Evolutionary conservation across 2,888 invertebrate species (phyloP).

Genomic region (Amiota mariae): DNA sequence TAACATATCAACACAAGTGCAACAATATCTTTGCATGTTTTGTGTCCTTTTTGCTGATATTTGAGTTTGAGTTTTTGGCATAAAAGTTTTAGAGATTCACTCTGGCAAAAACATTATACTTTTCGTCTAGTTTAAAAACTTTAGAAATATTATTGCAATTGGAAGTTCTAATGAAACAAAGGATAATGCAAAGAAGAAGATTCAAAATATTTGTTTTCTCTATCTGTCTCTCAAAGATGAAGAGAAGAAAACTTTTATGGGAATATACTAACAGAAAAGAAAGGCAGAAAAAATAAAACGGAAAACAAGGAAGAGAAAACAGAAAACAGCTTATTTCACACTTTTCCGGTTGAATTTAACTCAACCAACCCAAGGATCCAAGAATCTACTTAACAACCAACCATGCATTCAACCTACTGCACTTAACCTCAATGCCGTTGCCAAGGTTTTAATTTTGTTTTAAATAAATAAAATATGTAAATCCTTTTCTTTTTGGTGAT

Average conservation of each 20-base stretch:
- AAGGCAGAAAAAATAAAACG: no score
- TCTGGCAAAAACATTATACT: neutral
- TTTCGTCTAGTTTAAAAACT: neutral
- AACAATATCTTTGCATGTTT: neutral
- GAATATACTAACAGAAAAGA: no score
- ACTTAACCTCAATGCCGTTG: neutral
- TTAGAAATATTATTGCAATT: neutral
- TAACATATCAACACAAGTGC: no score
- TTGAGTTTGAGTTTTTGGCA: constrained; percentile 17
- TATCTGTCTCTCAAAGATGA: neutral
- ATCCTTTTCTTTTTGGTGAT: no score
- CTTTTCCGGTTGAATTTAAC: no score
- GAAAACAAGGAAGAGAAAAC: no score
- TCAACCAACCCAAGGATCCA: no score
- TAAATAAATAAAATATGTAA: constrained; percentile 12
- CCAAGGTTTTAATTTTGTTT: neutral
- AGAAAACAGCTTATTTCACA: no score
- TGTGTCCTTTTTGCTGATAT: constrained; percentile 12
- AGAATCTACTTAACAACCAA: no score
- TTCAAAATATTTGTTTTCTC: neutral
- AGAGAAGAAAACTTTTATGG: no score
- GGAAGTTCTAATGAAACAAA: constrained; percentile 22
- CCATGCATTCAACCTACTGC: no score
- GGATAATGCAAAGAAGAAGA: neutral
- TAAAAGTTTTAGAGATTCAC: neutral